Evolutionary conservation across 1,140 invertebrate genomes (phyloP).

Genomic region (Drosophila fuyamai): DNA sequence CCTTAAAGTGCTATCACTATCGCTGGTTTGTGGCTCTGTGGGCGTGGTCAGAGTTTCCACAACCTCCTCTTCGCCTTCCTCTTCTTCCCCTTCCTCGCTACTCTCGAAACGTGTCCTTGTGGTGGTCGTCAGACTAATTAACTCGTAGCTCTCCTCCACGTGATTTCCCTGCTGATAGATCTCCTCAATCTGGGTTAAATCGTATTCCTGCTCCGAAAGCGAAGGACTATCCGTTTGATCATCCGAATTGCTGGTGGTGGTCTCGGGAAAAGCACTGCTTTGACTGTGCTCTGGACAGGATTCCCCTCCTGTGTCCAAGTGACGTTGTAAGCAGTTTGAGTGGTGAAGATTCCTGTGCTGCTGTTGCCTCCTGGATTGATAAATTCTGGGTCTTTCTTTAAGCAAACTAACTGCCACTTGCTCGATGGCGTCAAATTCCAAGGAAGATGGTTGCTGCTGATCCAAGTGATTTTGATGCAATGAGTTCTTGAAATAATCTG

Average conservation of each 20-base stretch:
- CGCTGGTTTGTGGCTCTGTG: slow-evolving; percentile 46
- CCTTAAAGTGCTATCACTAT: slow-evolving; percentile 65
- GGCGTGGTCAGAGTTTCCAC: slow-evolving; percentile 33
- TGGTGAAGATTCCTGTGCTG: slow-evolving; percentile 39
- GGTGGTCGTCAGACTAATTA: slow-evolving; percentile 76
- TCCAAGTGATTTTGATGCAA: slow-evolving; percentile 73
- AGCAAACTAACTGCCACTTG: slow-evolving; percentile 61
- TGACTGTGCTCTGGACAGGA: slow-evolving; percentile 81
- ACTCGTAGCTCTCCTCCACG: slow-evolving; percentile 69
- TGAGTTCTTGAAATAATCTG: slow-evolving; percentile 88
- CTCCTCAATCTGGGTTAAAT: slow-evolving; percentile 73
- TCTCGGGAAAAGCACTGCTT: slow-evolving; percentile 80
- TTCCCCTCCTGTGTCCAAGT: slow-evolving; percentile 61
- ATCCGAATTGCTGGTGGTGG: slow-evolving; percentile 80
- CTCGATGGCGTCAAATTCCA: slow-evolving; percentile 73
- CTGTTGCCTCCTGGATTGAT: slow-evolving; percentile 71
- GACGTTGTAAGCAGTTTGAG: slow-evolving; percentile 49
- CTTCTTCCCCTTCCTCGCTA: slow-evolving; percentile 50
- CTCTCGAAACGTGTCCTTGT: slow-evolving; percentile 75
- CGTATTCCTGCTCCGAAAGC: slow-evolving; percentile 80
- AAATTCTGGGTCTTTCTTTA: slow-evolving; percentile 72
- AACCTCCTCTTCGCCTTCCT: slow-evolving; percentile 7
- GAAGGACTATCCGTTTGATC: slow-evolving; percentile 79
- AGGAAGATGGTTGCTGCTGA: slow-evolving; percentile 59
- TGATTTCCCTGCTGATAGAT: slow-evolving; percentile 62